These are phyloP conservation scores for Aleiodes leptofemur DNA, from an alignment of 2,888 invertebrate species.

Conservation along the genomic window DNA sequence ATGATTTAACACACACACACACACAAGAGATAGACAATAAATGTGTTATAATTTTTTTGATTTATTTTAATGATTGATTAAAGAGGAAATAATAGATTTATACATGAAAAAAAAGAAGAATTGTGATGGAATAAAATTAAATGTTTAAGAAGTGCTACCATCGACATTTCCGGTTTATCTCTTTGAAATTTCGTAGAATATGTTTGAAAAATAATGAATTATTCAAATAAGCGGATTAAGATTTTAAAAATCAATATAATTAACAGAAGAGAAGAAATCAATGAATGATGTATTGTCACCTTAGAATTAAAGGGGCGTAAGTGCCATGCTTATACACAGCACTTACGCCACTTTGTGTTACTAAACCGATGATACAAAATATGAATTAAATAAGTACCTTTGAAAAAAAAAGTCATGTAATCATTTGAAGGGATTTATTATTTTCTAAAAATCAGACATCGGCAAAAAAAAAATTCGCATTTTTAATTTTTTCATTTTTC, in stretches of 20 bases:
- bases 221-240: conserved; percentile 25
- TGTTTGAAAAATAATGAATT: conserved; percentile 8
- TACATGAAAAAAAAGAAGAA: conserved; percentile 36
- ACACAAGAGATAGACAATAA: conserved; percentile 64
- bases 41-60: conserved; percentile 57
- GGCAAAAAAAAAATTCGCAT: too few relatives aligned
- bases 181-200: conserved; percentile 1
- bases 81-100: conserved; percentile 50
- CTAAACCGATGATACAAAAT: neutral
- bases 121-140: conserved; percentile 21
- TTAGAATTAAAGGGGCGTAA: too few relatives aligned
- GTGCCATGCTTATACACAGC: too few relatives aligned
- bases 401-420: conserved; percentile 11
- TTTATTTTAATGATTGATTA: conserved; percentile 55
- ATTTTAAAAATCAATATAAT: neutral
- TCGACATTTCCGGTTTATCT: conserved; percentile 36
- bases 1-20: conserved; percentile 45
- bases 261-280: conserved; percentile 9
- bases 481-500: too few relatives aligned
- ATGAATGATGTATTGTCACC: neutral
- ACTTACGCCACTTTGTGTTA: too few relatives aligned
- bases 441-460: too few relatives aligned
- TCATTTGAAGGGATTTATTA: conserved; percentile 14
- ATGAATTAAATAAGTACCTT: conserved; percentile 36
- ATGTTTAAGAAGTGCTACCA: conserved; percentile 3